Base-by-base conservation (phyloP, 2,113 vertebrate genomes). In the Monopterus albus region DNA sequence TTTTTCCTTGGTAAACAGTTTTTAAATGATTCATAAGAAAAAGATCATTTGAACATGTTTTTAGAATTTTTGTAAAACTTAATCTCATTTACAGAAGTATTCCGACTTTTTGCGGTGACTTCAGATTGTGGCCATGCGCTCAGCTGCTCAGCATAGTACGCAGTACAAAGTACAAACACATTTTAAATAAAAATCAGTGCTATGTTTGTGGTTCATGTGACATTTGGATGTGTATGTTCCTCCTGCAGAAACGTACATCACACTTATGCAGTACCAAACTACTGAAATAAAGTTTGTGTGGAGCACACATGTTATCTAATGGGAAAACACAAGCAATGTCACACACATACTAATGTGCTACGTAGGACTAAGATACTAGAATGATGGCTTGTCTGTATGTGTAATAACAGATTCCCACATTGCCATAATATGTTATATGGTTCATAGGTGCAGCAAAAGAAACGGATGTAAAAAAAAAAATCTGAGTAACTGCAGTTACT, bases 401-500 rank as follows among this genome's bases (percentile, higher is more conserved):
- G 12, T 33, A 42, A 57, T 46, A 47, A 31, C 64, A 23, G 33
- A 56, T 29, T 35, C 62, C 46, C 36, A 50, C 49, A 26, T 52
- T 61, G 40, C 62, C 64, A 50, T 29, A 51, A 75, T 47, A 59
- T 40, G 36, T 42, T 74, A 1, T 51, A 15, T 26, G 13, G 15
- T 62, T 70, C 46, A 67, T 66, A 51, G 53, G 47, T 20, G 33
- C 28, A 59, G 38, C 38, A 11, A 63, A 74, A 10, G 50, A 55
- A 28, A 58, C 11, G 17, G 23, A 40, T 58, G 15, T 21, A 61
- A 62, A 69, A 38, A 26, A 61, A 62, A 69, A 38, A 26, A 56
- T 1, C 15, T 53, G 47, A 12, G 47, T 74, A 64, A 88, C 39
- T 50, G 64, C 52, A 55, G 61, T 15, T 72, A 7, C n/a, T 64